Evolutionary conservation across 2,797 vertebrate genomes (phyloP), one percentile per base, ranked within the genome.

Genomic region (Gymnothorax reevesii): DNA sequence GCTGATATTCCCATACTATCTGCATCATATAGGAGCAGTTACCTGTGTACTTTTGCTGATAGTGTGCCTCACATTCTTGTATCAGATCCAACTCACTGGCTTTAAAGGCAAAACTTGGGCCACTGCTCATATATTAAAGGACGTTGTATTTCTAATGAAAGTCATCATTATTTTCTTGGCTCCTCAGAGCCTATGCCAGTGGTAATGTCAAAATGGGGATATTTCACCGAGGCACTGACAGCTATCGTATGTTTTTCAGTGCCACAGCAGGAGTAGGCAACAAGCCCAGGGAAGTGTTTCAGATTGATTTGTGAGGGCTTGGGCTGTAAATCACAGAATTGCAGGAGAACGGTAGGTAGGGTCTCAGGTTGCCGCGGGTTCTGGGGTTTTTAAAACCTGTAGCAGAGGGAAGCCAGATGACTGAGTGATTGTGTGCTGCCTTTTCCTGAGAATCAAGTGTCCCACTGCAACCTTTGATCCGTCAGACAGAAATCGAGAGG

Each of bases 201-300:
- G 89, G 88, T 87, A 91, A 92, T 91, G 90, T 91, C 89, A 88
- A 84, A 86, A 83, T 54, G 75, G 89, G 77, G 71, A 91, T 90
- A 88, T 87, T 90, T 92, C 89, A 88, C 57, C n/a, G 83, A 59
- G 64, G 73, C 84, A 82, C 87, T 88, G 90, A 90, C 90, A 92
- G 88, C 88, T 89, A 42, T 42, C 89, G 88, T 89, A 86, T 42
- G 89, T 88, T 88, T 87, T 62, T 83, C 85, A 9, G 86, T 83
- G 85, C 85, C 89, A 86, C 88, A 80, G 89, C 83, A 64, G 88
- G 87, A 86, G 85, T 69, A 71, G 86, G 87, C 85, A 87, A 22
- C 27, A 4, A 13, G 77, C 71, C 83, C 77, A 85, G 22, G 7
- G 89, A 89, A 27, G 85, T 83, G 75, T 75, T 83, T 87, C 88